These are phyloP conservation scores for Smutsia temminckii DNA, from an alignment of 2,797 vertebrate genomes.

Conservation along the genomic window DNA sequence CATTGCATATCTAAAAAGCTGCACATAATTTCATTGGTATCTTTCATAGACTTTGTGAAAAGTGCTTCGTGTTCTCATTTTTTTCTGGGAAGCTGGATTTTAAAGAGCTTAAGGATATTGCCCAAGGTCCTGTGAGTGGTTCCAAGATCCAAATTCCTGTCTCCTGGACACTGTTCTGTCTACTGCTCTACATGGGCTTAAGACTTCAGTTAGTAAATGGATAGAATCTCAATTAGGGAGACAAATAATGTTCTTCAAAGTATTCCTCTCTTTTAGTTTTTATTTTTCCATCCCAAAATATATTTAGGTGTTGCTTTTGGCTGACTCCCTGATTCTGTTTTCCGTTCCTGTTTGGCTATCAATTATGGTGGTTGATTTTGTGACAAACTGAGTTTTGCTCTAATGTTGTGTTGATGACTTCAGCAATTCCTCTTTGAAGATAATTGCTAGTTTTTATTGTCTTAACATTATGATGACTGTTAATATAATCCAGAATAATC, in stretches of 20 bases:
- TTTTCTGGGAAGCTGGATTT: not conserved
- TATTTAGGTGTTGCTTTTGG: not conserved
- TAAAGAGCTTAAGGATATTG: not conserved
- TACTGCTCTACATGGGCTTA: not conserved
- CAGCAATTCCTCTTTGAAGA: slow-evolving; percentile 21
- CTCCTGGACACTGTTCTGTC: not conserved
- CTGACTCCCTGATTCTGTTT: not conserved
- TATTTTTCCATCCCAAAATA: not conserved
- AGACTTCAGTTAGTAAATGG: not conserved
- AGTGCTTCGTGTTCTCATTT: not conserved
- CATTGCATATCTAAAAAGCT: not conserved
- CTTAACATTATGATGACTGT: slow-evolving; percentile 2
- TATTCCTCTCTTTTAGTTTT: not conserved
- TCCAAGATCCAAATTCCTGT: not conserved
- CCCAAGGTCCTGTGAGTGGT: not conserved
- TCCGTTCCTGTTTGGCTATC: slow-evolving; percentile 30
- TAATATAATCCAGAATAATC: slow-evolving; percentile 52
- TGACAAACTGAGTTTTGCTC: slow-evolving; percentile 30
- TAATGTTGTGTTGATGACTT: not conserved
- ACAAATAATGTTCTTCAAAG: not conserved
- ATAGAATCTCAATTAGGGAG: not conserved
- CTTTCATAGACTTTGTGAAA: not conserved
- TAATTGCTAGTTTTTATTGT: slow-evolving; percentile 58
- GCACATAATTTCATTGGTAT: not conserved
- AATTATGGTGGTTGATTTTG: not conserved